These are phyloP conservation scores for Emydura subglobosa DNA, from an alignment of 2,113 vertebrate genomes.

Conservation along the genomic window DNA sequence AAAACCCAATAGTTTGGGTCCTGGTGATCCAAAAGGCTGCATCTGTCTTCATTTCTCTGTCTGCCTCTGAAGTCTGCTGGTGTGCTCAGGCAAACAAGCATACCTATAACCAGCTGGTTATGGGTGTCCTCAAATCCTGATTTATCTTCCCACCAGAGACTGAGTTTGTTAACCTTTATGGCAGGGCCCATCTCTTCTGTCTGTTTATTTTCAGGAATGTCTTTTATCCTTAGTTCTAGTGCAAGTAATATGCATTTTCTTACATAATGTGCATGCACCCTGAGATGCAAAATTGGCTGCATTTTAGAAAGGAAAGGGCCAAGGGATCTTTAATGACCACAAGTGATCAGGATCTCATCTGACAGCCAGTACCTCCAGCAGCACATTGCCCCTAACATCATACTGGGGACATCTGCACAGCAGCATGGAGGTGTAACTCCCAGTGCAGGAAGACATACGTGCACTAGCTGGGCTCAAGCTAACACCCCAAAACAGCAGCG, in stretches of 20 bases:
- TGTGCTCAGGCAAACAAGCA: not conserved
- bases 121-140: not conserved
- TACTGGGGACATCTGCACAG: not conserved
- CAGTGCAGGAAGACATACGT: not conserved
- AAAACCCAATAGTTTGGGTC: not conserved
- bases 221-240: not conserved
- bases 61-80: not conserved
- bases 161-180: not conserved
- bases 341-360: not conserved
- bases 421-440: not conserved
- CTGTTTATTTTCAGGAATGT: not conserved
- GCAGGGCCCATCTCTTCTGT: not conserved
- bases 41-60: no score
- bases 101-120: not conserved
- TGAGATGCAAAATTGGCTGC: not conserved
- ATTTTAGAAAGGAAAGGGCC: not conserved
- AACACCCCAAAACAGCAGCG: not conserved
- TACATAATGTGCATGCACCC: not conserved
- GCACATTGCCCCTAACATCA: rapidly evolving
- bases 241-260: no score
- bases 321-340: no score
- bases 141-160: not conserved
- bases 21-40: not conserved
- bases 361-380: not conserved
- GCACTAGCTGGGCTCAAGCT: not conserved